Base-by-base conservation (phyloP, 2,888 invertebrate species). In the Dolichomitus sp. region DNA sequence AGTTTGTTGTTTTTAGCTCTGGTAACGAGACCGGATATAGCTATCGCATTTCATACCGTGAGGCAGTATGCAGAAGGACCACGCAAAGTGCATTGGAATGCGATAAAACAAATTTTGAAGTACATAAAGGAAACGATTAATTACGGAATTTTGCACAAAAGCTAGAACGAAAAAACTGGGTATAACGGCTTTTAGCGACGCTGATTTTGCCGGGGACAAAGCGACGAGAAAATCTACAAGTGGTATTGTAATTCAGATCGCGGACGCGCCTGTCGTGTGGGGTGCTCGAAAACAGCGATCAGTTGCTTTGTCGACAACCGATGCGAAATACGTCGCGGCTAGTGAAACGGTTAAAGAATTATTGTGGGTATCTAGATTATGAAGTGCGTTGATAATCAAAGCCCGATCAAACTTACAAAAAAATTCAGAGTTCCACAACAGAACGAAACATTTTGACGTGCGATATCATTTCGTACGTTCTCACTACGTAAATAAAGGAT, bases 21-120 rank as follows among this genome's bases (percentile, higher is more conserved):
- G 1, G 82, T 70, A 0, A 84, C 87, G 3, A 59, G 86, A 78
- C 84, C 85, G 9, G 87, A 87, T 37, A 84, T 87, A 42, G 73
- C 87, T 3, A 84, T 54, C 23, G 84, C 84, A 1, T 57, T 84
- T 1, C 70, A 81, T 37, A 33, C 54, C 7, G 74, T 79, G 9
- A 82, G 80, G 61, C 82, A 81, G 50, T 77, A 75, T 17, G 54
- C 80, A 1, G 85, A 85, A 69, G 50, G 59, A 2, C 84, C 85
- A 0, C 65, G 12, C 7, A 85, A 78, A 48, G 77, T 78, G 1
- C 86, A 87, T 57, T 86, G 84, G 80, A 81, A 82, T 54, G 83
- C 84, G 0, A 69, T 84, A 2, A 81, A 85, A 59, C 59, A 80
- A 45, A 72, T 85, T 27, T n/a, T 86, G 0, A 82, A 83, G 30